These are phyloP conservation scores for Bombus terrestris DNA, from an alignment of 1,140 invertebrate species.

Conservation along the genomic window DNA sequence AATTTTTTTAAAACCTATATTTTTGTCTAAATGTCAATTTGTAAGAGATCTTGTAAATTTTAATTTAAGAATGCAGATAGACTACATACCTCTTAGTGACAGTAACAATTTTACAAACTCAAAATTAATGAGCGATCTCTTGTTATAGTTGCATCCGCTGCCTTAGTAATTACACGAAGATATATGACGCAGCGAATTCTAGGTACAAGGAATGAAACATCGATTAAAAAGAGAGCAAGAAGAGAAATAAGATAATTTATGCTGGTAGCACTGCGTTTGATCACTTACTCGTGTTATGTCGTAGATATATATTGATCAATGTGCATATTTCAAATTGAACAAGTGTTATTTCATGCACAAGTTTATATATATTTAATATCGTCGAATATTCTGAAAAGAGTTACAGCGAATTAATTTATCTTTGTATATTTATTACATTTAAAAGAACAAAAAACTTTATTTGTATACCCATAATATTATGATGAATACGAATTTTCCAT, in stretches of 20 bases:
- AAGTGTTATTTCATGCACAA: too few species aligned
- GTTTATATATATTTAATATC: neutral
- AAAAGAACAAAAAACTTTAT: neutral
- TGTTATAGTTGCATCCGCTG: neutral
- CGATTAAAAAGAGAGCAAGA: neutral
- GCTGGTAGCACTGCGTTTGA: neutral
- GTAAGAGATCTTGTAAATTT: neutral
- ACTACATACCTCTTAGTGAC: neutral
- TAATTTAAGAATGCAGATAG: neutral
- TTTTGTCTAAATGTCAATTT: neutral
- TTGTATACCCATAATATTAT: neutral
- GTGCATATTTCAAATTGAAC: neutral
- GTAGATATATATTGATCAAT: neutral
- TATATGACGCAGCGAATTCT: conserved; percentile 13
- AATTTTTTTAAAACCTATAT: neutral
- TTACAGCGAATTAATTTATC: too few species aligned
- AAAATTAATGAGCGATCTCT: conserved; percentile 15
- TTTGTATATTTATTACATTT: neutral
- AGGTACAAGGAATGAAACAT: neutral
- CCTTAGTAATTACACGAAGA: conserved; percentile 26
- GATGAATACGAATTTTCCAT: too few species aligned
- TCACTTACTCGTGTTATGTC: neutral
- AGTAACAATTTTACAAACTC: conserved; percentile 28
- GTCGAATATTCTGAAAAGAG: neutral
- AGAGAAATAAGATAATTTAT: conserved; percentile 8